Conservation (phyloP, 2,113 vertebrate species). For the Chaetodon trifascialis region DNA sequence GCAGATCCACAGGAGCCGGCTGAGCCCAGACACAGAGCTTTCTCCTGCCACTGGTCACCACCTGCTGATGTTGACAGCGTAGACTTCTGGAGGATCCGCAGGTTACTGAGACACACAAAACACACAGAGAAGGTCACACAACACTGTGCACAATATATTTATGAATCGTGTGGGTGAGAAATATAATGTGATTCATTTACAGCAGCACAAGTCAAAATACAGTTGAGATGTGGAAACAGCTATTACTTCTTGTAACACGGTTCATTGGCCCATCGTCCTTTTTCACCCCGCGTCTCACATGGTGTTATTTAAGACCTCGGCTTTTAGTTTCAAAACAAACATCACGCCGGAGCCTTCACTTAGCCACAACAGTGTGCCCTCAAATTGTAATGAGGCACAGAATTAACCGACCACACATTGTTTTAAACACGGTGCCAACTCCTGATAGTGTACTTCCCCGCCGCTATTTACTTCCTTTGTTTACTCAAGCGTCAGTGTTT, state of each 20-base stretch:
- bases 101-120: conserved; percentile 86
- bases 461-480: conserved; percentile 68
- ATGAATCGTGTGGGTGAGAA: background rate
- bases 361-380: conserved; percentile 56
- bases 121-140: conserved; percentile 1
- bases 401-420: conserved; percentile 62
- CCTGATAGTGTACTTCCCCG: conserved; percentile 42
- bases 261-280: conserved; percentile 54
- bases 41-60: conserved; percentile 94
- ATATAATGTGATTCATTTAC: background rate
- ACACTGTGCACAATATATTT: background rate
- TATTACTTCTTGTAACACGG: conserved; percentile 17
- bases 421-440: conserved; percentile 63
- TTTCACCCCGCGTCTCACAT: conserved; percentile 50
- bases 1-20: conserved; percentile 89
- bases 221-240: conserved; percentile 33
- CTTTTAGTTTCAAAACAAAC: conserved; percentile 74
- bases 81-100: conserved; percentile 94
- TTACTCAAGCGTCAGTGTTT: conserved; percentile 72
- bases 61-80: conserved; percentile 80
- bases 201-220: background rate
- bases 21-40: conserved; percentile 92
- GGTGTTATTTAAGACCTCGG: conserved; percentile 58
- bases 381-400: conserved; percentile 64
- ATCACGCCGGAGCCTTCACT: conserved; percentile 56